These are phyloP conservation scores for Drosophila tani DNA, from an alignment of 1,140 invertebrate genomes.

Conservation along the genomic window DNA sequence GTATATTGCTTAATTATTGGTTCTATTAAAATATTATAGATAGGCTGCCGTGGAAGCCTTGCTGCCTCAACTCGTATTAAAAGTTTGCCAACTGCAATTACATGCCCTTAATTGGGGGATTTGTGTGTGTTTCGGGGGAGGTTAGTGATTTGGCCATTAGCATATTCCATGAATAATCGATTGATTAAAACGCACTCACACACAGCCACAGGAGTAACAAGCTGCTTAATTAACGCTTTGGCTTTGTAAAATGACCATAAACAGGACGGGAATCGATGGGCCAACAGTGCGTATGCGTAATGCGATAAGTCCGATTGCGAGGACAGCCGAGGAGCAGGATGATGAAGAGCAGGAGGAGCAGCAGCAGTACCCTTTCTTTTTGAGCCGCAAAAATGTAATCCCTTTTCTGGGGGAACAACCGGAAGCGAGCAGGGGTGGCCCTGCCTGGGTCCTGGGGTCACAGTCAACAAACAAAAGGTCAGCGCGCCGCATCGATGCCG, in stretches of 20 bases:
- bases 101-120: conserved; percentile 26
- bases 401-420: conserved; percentile 35
- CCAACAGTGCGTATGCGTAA: conserved; percentile 58
- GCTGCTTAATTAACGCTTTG: conserved; percentile 37
- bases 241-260: conserved; percentile 36
- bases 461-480: conserved; percentile 46
- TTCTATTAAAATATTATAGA: conserved; percentile 20
- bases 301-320: conserved; percentile 43
- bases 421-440: not conserved
- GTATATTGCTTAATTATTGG: not conserved
- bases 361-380: conserved; percentile 3
- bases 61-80: conserved; percentile 8
- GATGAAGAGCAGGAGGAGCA: not conserved
- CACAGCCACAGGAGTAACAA: conserved; percentile 1
- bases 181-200: conserved; percentile 12
- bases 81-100: conserved; percentile 37
- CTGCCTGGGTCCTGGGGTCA: not conserved
- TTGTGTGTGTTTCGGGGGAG: not conserved
- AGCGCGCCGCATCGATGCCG: conserved; percentile 25
- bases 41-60: not conserved
- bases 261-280: conserved; percentile 1
- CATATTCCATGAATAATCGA: conserved; percentile 40
- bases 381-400: conserved; percentile 44
- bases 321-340: not conserved
- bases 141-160: conserved; percentile 40